Base-by-base conservation (phyloP, 2,113 vertebrate species). In the Tursiops truncatus region DNA sequence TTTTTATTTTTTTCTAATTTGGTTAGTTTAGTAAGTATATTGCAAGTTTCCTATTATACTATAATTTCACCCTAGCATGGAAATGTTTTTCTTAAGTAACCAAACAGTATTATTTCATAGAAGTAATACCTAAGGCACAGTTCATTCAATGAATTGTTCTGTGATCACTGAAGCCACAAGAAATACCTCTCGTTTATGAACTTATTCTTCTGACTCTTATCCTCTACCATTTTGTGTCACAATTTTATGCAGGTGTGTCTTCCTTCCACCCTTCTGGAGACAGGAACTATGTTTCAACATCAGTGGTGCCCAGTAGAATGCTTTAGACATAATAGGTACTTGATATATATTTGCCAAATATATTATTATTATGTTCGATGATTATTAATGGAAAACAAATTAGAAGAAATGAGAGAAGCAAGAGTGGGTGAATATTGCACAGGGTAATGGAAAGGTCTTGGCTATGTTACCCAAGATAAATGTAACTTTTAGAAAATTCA, bases 11-110 rank as follows among this genome's bases (percentile, higher is more conserved):
- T 28, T 56, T 7, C 31, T n/a, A 80, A 87, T 84, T 58, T 96
- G 12, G 18, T 68, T 74, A 89, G 26, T 62, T 3, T 13, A 47
- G 2, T 26, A 79, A 65, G 79, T 53, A 88, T 88, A 87, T 25
- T 44, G 4, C 10, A 96, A 21, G 44, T 80, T 93, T 89, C 26
- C 50, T 44, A 94, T 80, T 80, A 79, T 20, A 83, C 31, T 80
- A 6, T 67, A 89, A 91, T 36, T 96, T 93, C 20, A 87, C 13
- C 2, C 8, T 56, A 47, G 8, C 1, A 85, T 63, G n/a, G 2
- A n/a, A 87, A 85, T 89, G 41, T 25, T 36, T 90, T 92, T 76
- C 33, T 95, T 95, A 25, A 95, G 58, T 41, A 92, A 65, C 2
- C 6, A 87, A 68, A 77, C 4, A 83, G 31, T 91, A 80, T 65